phyloP scores from a whole-genome alignment of 2,888 invertebrate species.

The Agonopterix subpropinquella region DNA sequence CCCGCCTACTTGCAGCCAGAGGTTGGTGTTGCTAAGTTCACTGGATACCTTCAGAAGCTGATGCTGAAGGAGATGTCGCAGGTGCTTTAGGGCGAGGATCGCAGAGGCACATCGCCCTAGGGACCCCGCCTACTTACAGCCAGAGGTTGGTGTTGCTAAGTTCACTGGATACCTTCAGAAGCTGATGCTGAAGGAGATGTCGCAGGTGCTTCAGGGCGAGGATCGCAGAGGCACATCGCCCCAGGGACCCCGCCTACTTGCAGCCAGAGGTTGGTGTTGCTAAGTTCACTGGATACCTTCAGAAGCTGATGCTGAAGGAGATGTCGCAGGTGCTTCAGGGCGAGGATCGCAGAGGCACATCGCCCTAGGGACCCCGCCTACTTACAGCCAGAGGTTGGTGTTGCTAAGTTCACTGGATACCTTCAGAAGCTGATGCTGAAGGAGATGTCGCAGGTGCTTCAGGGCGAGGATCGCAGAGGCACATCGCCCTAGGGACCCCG shows the following conservation, averaged over 20 bases:
- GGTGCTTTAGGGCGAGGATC: conserved; percentile 85
- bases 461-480: conserved; percentile 85
- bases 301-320: conserved; percentile 91
- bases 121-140: conserved; percentile 85
- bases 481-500: conserved; percentile 79
- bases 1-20: conserved; percentile 86
- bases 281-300: conserved; percentile 74
- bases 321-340: conserved; percentile 88
- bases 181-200: conserved; percentile 91
- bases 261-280: conserved; percentile 75
- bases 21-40: conserved; percentile 28
- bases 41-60: conserved; percentile 87
- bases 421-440: conserved; percentile 91
- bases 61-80: conserved; percentile 92
- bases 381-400: conserved; percentile 79
- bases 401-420: conserved; percentile 36
- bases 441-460: conserved; percentile 89
- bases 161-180: conserved; percentile 84
- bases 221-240: conserved; percentile 80
- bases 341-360: conserved; percentile 83
- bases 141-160: conserved; percentile 58
- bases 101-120: conserved; percentile 79
- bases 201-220: conserved; percentile 85
- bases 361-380: conserved; percentile 83
- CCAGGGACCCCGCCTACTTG: conserved; percentile 84